Evolutionary conservation across 2,888 invertebrate species (phyloP).

Genomic region (Atrina japonica): DNA sequence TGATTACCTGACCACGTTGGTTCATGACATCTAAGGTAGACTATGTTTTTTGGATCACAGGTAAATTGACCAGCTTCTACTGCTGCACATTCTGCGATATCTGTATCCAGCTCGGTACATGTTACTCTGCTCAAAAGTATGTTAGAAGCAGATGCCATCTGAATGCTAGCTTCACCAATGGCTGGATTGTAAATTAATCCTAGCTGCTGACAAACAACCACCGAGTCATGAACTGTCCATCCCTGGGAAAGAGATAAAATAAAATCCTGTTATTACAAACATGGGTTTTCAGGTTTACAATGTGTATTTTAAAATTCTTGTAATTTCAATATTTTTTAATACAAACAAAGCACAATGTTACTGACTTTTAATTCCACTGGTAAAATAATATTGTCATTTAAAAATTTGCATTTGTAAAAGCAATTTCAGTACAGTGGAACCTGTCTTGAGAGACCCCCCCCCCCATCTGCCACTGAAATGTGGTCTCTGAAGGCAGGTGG

Average conservation of each 20-base stretch:
- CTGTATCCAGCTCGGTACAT: conserved; percentile 94
- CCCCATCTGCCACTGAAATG: no score
- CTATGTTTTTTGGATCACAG: conserved; percentile 76
- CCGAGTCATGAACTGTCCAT: conserved; percentile 95
- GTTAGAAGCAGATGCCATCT: conserved; percentile 79
- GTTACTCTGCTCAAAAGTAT: conserved; percentile 88
- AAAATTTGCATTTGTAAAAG: no score
- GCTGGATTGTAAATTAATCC: conserved; percentile 95
- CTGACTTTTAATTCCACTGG: no score
- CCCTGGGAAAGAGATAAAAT: conserved; percentile 83
- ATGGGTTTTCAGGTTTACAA: background rate
- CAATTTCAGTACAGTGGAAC: no score
- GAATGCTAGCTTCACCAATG: conserved; percentile 92
- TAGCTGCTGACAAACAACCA: conserved; percentile 96
- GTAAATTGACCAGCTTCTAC: conserved; percentile 87
- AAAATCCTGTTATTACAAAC: background rate
- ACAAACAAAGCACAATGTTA: background rate
- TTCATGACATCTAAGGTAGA: conserved; percentile 78
- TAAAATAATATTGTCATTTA: no score
- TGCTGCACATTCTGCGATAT: conserved; percentile 90
- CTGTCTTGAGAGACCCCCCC: no score
- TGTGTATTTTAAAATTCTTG: background rate
- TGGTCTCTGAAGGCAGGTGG: no score
- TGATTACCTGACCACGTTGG: conserved; percentile 82
- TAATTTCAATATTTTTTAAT: background rate